Evolutionary conservation across 2,797 vertebrate species (phyloP).

Genomic region (Xiphorhynchus erythropygius): DNA sequence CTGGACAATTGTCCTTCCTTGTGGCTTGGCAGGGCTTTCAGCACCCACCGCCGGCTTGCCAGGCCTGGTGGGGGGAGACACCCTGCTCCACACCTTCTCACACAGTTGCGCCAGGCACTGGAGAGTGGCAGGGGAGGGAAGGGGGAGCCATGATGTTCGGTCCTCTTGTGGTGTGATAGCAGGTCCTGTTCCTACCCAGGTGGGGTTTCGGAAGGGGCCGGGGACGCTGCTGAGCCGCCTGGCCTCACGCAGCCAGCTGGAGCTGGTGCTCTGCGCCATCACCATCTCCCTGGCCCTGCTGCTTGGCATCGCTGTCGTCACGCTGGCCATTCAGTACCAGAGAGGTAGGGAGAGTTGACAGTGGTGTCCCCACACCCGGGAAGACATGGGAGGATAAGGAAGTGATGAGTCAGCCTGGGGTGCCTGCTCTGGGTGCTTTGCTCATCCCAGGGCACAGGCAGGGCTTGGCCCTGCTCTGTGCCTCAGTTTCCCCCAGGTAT

Average conservation of each 20-base stretch:
- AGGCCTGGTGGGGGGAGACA: not conserved
- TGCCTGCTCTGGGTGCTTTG: not conserved
- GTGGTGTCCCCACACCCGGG: accelerated
- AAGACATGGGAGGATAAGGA: not conserved
- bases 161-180: not conserved
- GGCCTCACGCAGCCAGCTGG: slow-evolving; percentile 84
- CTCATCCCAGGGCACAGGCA: not conserved
- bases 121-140: accelerated
- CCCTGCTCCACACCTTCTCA: not conserved
- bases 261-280: slow-evolving; percentile 83
- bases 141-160: accelerated
- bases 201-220: slow-evolving; percentile 89
- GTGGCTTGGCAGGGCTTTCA: not conserved
- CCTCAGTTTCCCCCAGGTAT: not conserved
- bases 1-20: not conserved
- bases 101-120: not conserved
- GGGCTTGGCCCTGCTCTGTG: not conserved
- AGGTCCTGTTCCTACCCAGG: slow-evolving; percentile 71
- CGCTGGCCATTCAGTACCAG: slow-evolving; percentile 84
- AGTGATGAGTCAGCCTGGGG: not conserved
- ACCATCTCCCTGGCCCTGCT: slow-evolving; percentile 82
- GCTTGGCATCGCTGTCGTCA: slow-evolving; percentile 83
- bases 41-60: not conserved
- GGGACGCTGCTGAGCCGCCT: slow-evolving; percentile 76
- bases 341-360: slow-evolving; percentile 77